phyloP scores from a whole-genome alignment of 1,140 invertebrate genomes.

The Streblospio benedicti region DNA sequence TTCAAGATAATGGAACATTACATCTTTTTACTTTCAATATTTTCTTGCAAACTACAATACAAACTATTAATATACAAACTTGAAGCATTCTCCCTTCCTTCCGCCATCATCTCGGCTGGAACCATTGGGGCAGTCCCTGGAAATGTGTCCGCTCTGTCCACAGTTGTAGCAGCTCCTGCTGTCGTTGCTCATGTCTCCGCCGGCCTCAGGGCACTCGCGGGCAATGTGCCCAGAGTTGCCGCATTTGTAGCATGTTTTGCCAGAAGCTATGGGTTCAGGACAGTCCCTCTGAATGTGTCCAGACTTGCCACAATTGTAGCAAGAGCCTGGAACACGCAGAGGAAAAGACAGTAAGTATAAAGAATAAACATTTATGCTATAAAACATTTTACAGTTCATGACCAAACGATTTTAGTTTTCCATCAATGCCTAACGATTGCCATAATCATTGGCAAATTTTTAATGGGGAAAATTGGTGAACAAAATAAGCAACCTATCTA shows the following conservation, averaged over 20 bases:
- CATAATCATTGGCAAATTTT: too few relatives aligned
- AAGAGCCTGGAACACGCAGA: constrained; percentile 7
- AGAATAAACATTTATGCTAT: too few relatives aligned
- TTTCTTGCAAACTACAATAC: background rate
- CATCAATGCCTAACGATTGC: too few relatives aligned
- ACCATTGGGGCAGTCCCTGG: constrained; percentile 44
- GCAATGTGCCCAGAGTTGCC: constrained; percentile 81
- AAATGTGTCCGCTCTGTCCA: constrained; percentile 46
- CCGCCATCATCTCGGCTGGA: constrained; percentile 14
- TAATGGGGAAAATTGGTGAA: too few relatives aligned
- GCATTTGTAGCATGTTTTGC: constrained; percentile 67
- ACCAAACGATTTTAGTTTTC: too few relatives aligned
- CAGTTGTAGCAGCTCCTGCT: constrained; percentile 61
- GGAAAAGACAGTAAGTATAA: too few relatives aligned
- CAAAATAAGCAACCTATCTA: too few relatives aligned
- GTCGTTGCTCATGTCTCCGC: background rate
- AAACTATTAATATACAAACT: constrained; percentile 9
- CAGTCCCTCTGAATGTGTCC: constrained; percentile 19
- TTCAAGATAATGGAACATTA: background rate
- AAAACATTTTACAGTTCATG: too few relatives aligned
- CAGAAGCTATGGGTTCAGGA: background rate
- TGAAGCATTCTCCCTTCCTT: background rate
- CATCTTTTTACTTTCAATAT: too few relatives aligned
- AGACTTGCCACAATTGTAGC: constrained; percentile 18
- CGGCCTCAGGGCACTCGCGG: constrained; percentile 62